phyloP scores from a whole-genome alignment of 1,140 invertebrate genomes.

The Latrodectus geometricus region DNA sequence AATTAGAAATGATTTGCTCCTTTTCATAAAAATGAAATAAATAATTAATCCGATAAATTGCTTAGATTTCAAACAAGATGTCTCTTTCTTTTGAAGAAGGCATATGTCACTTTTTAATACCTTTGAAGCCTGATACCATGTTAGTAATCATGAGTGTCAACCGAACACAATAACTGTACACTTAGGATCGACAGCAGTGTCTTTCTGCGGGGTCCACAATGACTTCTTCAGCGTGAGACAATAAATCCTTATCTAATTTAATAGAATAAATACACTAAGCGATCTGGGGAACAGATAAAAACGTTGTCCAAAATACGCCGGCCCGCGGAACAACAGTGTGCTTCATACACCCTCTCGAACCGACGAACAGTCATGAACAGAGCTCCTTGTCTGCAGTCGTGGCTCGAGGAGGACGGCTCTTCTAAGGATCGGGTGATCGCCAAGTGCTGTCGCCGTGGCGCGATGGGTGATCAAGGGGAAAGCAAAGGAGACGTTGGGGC shows the following conservation, averaged over 20 bases:
- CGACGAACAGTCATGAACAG: slow-evolving; percentile 19
- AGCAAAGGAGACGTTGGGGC: slow-evolving; percentile 18
- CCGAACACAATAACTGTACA: slow-evolving; percentile 37
- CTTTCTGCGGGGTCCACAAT: slow-evolving; percentile 42
- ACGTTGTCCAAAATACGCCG: slow-evolving; percentile 27
- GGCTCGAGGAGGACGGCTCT: not conserved
- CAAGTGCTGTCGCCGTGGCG: slow-evolving; percentile 35
- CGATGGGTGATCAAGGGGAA: not conserved
- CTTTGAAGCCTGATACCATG: slow-evolving; percentile 41
- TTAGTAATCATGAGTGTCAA: slow-evolving; percentile 40
- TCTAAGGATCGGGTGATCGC: slow-evolving; percentile 20
- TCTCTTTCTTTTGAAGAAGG: not conserved
- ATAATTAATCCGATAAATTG: not conserved
- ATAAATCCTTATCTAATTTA: slow-evolving; percentile 48
- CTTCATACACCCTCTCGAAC: slow-evolving; percentile 20
- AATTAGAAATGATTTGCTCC: no score
- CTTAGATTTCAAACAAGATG: not conserved
- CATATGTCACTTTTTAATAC: slow-evolving; percentile 33
- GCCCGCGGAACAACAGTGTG: slow-evolving; percentile 14
- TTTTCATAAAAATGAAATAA: not conserved
- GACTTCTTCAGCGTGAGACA: slow-evolving; percentile 37
- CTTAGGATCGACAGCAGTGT: slow-evolving; percentile 16
- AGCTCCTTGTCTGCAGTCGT: slow-evolving; percentile 29
- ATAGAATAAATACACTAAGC: not conserved
- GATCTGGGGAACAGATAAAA: slow-evolving; percentile 31